phyloP scores from a whole-genome alignment of 92 coral and sea anemone genomes.

The Palythoa heliodiscus region DNA sequence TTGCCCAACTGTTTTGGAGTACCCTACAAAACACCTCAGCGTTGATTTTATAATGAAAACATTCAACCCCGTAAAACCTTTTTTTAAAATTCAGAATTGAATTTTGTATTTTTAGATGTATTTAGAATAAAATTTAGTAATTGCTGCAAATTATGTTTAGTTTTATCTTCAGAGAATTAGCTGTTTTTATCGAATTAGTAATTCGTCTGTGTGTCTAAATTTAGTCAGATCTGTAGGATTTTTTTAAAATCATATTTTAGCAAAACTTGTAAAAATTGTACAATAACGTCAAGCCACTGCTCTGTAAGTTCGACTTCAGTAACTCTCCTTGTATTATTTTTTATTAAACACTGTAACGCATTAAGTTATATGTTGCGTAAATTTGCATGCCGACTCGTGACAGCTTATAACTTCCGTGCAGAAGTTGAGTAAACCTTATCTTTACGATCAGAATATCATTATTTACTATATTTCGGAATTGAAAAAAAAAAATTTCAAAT shows the following conservation, averaged over 20 bases:
- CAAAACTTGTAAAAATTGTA: background rate
- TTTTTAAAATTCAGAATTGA: background rate
- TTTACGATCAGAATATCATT: background rate
- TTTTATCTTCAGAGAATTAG: background rate
- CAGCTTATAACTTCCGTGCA: constrained; percentile 26
- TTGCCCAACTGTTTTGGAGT: background rate
- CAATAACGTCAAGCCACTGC: background rate
- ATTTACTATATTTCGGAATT: background rate
- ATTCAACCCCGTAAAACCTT: background rate
- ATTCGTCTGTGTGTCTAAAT: background rate
- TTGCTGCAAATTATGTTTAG: background rate
- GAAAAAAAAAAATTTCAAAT: background rate
- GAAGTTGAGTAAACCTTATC: constrained; percentile 4
- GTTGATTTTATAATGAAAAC: background rate
- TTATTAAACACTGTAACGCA: background rate
- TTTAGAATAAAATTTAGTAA: background rate
- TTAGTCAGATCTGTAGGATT: background rate
- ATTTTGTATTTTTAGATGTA: background rate
- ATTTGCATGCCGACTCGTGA: constrained; percentile 24
- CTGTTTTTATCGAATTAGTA: background rate
- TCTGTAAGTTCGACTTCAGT: background rate
- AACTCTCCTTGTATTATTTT: background rate
- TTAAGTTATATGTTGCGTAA: background rate
- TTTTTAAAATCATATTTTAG: background rate
- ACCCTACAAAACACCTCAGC: background rate